These are phyloP conservation scores for Dryadula phaetusa DNA, from an alignment of 2,888 invertebrate genomes.

Conservation along the genomic window DNA sequence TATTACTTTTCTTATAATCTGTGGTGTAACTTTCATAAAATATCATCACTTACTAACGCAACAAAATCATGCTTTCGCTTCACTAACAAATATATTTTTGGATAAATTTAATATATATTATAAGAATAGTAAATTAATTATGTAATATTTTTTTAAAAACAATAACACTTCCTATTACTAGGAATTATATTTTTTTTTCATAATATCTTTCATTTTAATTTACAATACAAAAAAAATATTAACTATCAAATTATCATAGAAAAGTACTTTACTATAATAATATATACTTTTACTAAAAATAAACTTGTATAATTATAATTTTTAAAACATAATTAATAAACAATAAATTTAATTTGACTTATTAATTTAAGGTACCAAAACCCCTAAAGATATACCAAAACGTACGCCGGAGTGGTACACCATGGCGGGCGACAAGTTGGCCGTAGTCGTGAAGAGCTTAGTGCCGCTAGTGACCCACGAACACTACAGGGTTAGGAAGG, in stretches of 20 bases:
- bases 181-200: too few species aligned
- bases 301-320: too few species aligned
- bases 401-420: slow-evolving; percentile 84
- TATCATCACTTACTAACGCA: neutral
- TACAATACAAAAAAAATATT: too few species aligned
- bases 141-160: too few species aligned
- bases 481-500: slow-evolving; percentile 85
- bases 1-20: neutral
- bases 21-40: neutral
- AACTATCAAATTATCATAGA: too few species aligned
- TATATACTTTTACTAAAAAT: too few species aligned
- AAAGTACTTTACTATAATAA: neutral
- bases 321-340: too few species aligned
- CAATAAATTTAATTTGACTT: too few species aligned
- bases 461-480: slow-evolving; percentile 83
- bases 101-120: neutral
- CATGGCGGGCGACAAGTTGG: slow-evolving; percentile 84
- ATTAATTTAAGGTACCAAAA: slow-evolving; percentile 53
- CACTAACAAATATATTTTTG: neutral
- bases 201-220: too few species aligned
- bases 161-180: too few species aligned
- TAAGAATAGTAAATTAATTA: too few species aligned
- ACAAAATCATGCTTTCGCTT: neutral
- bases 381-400: slow-evolving; percentile 56
- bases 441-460: slow-evolving; percentile 77